phyloP scores from a whole-genome alignment of 2,113 vertebrate species.

The Xenopus tropicalis region UCB_Xtro_10.0 CM004450.2:70314001-70314500 shows the following conservation, averaged over 20 bases:
- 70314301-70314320: no score
- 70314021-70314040: conserved; percentile 81
- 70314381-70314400: no score
- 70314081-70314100: neutral
- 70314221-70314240: neutral
- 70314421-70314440: no score
- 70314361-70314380: no score
- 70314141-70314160: neutral
- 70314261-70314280: no score
- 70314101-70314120: neutral
- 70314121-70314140: neutral
- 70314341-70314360: no score
- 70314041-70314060: conserved; percentile 83
- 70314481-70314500: neutral
- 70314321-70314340: no score
- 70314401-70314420: no score
- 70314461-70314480: neutral
- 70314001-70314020: conserved; percentile 77
- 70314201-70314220: no score
- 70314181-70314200: neutral
- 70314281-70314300: no score
- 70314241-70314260: no score
- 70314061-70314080: conserved; percentile 57
- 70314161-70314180: neutral
- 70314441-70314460: no score